phyloP scores from a whole-genome alignment of 2,888 invertebrate species.

The Erebia epiphron region DNA sequence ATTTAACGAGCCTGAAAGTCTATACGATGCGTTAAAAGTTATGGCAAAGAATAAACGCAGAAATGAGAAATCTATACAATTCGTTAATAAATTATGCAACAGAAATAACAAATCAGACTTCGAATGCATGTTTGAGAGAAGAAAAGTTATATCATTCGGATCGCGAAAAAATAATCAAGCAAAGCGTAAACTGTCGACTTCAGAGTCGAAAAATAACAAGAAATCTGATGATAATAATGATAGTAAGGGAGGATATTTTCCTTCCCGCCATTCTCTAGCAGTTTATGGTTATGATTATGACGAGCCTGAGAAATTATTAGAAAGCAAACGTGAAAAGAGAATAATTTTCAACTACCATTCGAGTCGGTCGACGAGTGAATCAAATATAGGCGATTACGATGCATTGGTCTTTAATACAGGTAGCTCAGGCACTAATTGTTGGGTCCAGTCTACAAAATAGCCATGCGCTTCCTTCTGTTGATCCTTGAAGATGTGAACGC shows the following conservation, averaged over 20 bases:
- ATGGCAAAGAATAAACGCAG: constrained; percentile 57
- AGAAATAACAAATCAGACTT: constrained; percentile 20
- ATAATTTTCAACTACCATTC: constrained; percentile 40
- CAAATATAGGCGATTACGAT: constrained; percentile 20
- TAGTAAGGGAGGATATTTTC: constrained; percentile 10
- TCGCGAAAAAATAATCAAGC: constrained; percentile 39
- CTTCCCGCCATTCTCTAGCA: constrained; percentile 52
- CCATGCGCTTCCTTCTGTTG: no score
- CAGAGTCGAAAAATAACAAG: constrained; percentile 1
- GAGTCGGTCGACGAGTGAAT: constrained; percentile 25
- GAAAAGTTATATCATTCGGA: constrained; percentile 47
- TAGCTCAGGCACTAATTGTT: constrained; percentile 7
- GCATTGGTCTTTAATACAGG: background rate
- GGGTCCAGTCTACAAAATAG: background rate
- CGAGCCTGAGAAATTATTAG: constrained; percentile 23
- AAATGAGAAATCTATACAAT: constrained; percentile 33
- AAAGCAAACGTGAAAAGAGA: constrained; percentile 28
- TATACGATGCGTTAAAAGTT: constrained; percentile 59
- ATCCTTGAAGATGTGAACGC: no score
- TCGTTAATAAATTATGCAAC: constrained; percentile 12
- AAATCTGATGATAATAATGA: background rate
- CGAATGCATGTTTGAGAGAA: constrained; percentile 50
- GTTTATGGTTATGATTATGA: constrained; percentile 54
- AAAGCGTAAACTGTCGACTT: background rate
- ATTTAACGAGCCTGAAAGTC: constrained; percentile 55